Base-by-base conservation (phyloP, 2,797 vertebrate species). In the Clarias platycephalus region DNA sequence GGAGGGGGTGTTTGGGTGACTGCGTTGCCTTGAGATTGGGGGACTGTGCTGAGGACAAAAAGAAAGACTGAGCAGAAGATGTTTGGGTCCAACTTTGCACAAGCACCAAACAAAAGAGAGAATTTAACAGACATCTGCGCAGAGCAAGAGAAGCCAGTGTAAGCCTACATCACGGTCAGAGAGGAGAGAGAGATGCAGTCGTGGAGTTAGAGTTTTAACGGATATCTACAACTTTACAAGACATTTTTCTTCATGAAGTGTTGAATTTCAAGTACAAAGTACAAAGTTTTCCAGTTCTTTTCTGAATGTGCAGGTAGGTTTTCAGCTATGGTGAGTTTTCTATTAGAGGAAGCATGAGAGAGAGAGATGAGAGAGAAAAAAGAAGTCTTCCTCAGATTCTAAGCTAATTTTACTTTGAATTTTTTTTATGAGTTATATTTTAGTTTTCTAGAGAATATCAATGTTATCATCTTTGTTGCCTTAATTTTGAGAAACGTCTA, bases 401-500 rank as follows among this genome's bases (percentile, higher is more conserved):
- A 97, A 98, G 96, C 96, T 97, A 96, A 93, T 94, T 94, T 95
- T 93, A 91, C 91, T 89, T 93, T 95, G 94, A 89, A 94, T 92
- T 93, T 91, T 94, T 96, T 95, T 95, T 94, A 92, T 94, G 89
- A 93, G 92, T 94, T 89, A 92, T 91, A 90, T 90, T 92, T 94
- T 95, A 95, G 93, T 95, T 96, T 96, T 95, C 91, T 97, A 97
- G 94, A 96, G 95, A 94, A 93, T 94, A 95, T 97, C 95, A 97
- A 94, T 96, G 95, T 95, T 96, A 97, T 97, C 95, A 95, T 97
- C 96, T 97, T 98, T 97, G 96, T 97, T 98, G 97, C 97, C 97
- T 99, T 98, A 99, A 98, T 98, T 98, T 98, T 96, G 95, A 96
- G 96, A 96, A 91, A 96, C 92, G 94, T 96, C 95, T 94, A 94